Evolutionary conservation across 1,140 invertebrate genomes (phyloP), one percentile per base, ranked within the genome.

Genomic region (Grapholita molesta): DNA sequence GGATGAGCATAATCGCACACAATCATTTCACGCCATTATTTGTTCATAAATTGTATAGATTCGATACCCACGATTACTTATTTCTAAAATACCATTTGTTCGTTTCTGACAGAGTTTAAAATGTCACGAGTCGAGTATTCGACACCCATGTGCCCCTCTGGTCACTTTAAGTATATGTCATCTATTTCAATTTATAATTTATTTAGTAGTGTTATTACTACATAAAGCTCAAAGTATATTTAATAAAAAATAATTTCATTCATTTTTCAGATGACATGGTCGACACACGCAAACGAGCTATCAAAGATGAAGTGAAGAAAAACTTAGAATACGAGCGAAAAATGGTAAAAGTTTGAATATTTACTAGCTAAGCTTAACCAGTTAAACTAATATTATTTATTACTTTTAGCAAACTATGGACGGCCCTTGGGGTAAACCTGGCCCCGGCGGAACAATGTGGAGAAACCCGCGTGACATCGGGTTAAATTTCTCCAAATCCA

Each of bases 381-480:
- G 66, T 30, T 6, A 3, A 65, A 61, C n/a, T 30, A 4, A 28
- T 30, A 5, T n/a, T 7, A 11, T 55, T 55, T 23, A 61, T 30
- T 61, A 57, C 71, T 89, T 89, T 68, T 70, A 91, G 91, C 80
- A 89, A 68, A 76, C 79, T 2, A 83, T 90, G 80, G 84, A 86
- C 12, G 88, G 88, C 30, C 94, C 94, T 18, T 95, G 94, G 94
- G 94, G 94, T 65, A 93, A 92, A 76, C 93, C 92, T 4, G 94
- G 94, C 70, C 94, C 94, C 69, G 94, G 94, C 67, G 94, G 94
- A 72, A 84, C 85, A 64, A 91, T 90, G 77, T 95, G 94, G 95
- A 92, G 94, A 79, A 93, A 94, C 82, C 94, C 94, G 70, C 89
- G 93, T 72, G 85, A 93, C 74, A 90, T 95, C 73, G 94, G 94